Percentiles rank a stretch among this genome's conserved stretches.
phyloP scores from a whole-genome alignment of 2,888 invertebrate species.

The Lutraria lutraria region DNA sequence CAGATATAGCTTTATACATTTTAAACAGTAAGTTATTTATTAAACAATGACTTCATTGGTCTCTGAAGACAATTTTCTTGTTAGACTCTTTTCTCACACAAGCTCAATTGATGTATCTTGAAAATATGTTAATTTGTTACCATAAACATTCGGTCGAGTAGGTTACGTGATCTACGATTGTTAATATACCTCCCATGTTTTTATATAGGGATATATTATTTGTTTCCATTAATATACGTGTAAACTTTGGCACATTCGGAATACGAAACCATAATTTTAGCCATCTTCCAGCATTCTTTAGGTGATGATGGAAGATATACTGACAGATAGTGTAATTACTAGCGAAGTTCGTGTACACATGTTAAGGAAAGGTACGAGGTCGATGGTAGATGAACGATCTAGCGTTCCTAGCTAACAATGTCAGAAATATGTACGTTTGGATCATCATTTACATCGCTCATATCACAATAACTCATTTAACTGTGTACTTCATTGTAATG shows the following conservation, averaged over 20 bases:
- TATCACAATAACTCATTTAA: too few species aligned
- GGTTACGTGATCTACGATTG: not conserved
- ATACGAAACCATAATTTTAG: conserved; percentile 28
- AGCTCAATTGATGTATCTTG: too few species aligned
- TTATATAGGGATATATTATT: not conserved
- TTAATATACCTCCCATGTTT: not conserved
- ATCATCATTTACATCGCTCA: too few species aligned
- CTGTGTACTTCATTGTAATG: too few species aligned
- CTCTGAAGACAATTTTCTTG: too few species aligned
- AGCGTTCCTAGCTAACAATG: not conserved
- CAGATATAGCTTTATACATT: too few species aligned
- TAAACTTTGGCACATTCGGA: conserved; percentile 13
- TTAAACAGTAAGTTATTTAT: too few species aligned
- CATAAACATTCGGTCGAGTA: not conserved
- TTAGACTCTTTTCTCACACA: too few species aligned
- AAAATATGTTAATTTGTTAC: too few species aligned
- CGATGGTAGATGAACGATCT: conserved; percentile 6
- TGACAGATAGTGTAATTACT: conserved; percentile 54
- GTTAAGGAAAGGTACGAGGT: conserved; percentile 17
- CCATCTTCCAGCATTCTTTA: conserved; percentile 26
- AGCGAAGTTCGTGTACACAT: conserved; percentile 29
- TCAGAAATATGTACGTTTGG: not conserved
- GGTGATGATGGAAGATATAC: conserved; percentile 26
- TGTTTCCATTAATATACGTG: conserved; percentile 1
- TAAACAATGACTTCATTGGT: too few species aligned